phyloP scores from a whole-genome alignment of 2,113 vertebrate genomes.

The Scatophagus argus region DNA sequence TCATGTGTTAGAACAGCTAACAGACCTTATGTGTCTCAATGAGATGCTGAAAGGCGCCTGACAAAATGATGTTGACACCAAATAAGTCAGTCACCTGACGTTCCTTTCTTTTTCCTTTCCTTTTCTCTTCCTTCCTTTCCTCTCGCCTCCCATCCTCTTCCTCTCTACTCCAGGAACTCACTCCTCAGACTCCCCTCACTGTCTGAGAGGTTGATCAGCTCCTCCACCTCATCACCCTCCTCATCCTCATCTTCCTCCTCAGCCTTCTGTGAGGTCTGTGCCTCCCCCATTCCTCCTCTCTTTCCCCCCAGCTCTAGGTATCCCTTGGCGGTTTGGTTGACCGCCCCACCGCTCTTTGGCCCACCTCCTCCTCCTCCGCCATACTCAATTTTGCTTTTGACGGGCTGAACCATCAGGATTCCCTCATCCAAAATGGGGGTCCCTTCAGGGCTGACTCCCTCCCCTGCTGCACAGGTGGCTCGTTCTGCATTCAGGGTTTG shows the following conservation, averaged over 20 bases:
- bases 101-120: not conserved
- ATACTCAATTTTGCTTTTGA: slow-evolving; percentile 46
- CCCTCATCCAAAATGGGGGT: slow-evolving; percentile 51
- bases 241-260: slow-evolving; percentile 68
- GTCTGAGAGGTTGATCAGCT: slow-evolving; percentile 71
- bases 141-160: not conserved
- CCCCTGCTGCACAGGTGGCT: not conserved
- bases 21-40: no score
- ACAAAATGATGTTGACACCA: no score
- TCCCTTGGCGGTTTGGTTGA: slow-evolving; percentile 61
- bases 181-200: slow-evolving; percentile 71
- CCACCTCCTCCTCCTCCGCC: slow-evolving; percentile 11
- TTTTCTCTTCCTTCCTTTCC: not conserved
- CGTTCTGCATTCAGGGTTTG: slow-evolving; percentile 28
- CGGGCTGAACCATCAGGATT: slow-evolving; percentile 64
- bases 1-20: no score
- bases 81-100: no score
- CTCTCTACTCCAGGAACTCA: slow-evolving; percentile 66
- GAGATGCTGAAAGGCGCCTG: no score
- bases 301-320: slow-evolving; percentile 73
- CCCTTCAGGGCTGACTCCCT: slow-evolving; percentile 28
- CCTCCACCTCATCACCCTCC: slow-evolving; percentile 61
- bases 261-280: slow-evolving; percentile 39
- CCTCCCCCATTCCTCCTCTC: slow-evolving; percentile 52
- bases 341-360: not conserved